Conservation (phyloP, 2,797 vertebrate species). For the Aselliscus stoliczkanus region DNA sequence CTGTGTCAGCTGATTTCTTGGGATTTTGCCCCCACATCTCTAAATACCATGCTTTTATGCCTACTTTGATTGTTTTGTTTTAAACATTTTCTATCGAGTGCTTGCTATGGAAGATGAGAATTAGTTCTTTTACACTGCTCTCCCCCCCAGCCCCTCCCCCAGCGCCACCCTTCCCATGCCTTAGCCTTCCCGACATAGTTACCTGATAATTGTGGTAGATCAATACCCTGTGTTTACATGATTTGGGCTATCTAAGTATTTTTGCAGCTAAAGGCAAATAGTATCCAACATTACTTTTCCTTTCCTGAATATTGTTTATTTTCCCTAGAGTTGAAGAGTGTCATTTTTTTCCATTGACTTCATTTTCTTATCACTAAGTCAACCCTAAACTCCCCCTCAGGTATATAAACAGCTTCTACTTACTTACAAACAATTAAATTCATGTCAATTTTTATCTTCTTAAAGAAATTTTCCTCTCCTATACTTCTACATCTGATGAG, state of each 20-base stretch:
- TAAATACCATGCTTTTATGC: not conserved
- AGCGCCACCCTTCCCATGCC: not conserved
- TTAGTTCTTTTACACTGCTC: not conserved
- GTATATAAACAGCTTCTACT: not conserved
- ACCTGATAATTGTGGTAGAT: not conserved
- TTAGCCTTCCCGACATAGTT: not conserved
- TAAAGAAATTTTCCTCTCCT: not conserved
- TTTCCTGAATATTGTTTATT: not conserved
- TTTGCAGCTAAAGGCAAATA: not conserved
- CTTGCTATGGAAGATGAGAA: not conserved
- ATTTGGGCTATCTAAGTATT: not conserved
- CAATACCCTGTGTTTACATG: not conserved
- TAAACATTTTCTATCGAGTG: not conserved
- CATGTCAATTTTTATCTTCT: not conserved
- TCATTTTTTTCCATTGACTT: not conserved
- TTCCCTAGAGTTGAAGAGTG: not conserved
- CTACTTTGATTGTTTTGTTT: not conserved
- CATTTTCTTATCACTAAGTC: not conserved
- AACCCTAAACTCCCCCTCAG: not conserved
- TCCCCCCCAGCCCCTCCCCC: not conserved
- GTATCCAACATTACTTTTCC: not conserved
- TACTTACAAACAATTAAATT: not conserved
- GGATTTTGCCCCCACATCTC: not conserved
- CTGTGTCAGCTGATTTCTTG: not conserved
- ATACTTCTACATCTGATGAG: not conserved